Conservation (phyloP, 2,113 vertebrate genomes). For the Tachysurus vachellii region DNA sequence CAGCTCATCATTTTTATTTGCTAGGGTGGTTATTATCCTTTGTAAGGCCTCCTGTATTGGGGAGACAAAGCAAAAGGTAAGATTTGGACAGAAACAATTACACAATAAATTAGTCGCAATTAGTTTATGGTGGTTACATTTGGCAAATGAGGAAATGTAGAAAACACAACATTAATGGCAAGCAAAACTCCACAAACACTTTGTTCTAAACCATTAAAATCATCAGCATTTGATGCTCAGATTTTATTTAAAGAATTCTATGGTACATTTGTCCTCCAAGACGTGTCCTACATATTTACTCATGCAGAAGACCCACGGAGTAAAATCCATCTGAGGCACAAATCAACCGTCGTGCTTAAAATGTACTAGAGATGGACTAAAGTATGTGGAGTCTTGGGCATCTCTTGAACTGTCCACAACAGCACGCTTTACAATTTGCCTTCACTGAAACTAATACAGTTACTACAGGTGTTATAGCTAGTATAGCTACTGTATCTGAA, state of each 20-base stretch:
- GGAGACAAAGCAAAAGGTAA: neutral
- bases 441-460: neutral
- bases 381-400: neutral
- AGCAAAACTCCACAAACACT: neutral
- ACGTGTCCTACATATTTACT: slow-evolving; percentile 50
- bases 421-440: neutral
- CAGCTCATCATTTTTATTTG: slow-evolving; percentile 91
- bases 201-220: neutral
- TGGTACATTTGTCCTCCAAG: slow-evolving; percentile 32
- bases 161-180: neutral
- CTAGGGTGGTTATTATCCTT: slow-evolving; percentile 87
- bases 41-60: slow-evolving; percentile 84
- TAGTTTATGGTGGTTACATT: neutral
- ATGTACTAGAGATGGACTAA: neutral
- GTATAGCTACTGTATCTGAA: too few species aligned
- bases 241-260: slow-evolving; percentile 19
- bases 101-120: neutral
- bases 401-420: neutral
- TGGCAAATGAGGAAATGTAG: neutral
- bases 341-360: neutral
- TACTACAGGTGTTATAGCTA: too few species aligned
- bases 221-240: slow-evolving; percentile 10
- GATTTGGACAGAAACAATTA: neutral
- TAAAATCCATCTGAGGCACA: neutral
- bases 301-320: slow-evolving; percentile 41